These are phyloP conservation scores for Stegastes partitus DNA, from an alignment of 2,113 vertebrate genomes.

Conservation along the genomic window DNA sequence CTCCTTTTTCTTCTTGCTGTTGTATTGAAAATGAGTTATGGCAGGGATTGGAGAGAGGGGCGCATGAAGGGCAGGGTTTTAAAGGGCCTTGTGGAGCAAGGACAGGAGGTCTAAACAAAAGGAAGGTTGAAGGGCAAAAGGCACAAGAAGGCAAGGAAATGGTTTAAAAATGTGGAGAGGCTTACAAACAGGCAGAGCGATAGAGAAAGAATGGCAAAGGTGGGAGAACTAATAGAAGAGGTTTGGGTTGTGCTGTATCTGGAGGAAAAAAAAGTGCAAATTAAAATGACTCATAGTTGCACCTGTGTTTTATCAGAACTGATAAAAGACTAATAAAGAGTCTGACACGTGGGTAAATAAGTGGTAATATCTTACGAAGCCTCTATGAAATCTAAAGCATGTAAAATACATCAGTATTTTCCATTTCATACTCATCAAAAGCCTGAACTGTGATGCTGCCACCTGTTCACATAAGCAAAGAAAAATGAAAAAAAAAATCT, in stretches of 20 bases:
- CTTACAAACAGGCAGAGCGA: conserved; percentile 1
- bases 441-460: too few relatives aligned
- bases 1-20: conserved; percentile 54
- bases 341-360: neutral
- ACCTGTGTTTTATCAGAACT: neutral
- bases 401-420: neutral
- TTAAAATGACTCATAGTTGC: neutral
- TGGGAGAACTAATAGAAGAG: neutral
- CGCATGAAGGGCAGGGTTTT: conserved; percentile 70
- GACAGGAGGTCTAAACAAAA: conserved; percentile 63
- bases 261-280: neutral
- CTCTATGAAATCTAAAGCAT: neutral
- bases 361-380: neutral
- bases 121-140: conserved; percentile 41
- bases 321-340: neutral
- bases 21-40: conserved; percentile 74
- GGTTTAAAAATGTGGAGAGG: neutral
- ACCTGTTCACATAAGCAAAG: too few relatives aligned
- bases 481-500: too few relatives aligned
- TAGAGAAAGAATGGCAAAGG: neutral
- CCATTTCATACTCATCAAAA: too few relatives aligned
- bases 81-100: conserved; percentile 52
- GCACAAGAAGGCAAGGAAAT: conserved; percentile 12
- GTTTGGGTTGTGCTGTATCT: neutral
- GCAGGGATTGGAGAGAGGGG: conserved; percentile 37